Base-by-base conservation (phyloP, 2,797 vertebrate species). In the Hylomyscus alleni region DNA sequence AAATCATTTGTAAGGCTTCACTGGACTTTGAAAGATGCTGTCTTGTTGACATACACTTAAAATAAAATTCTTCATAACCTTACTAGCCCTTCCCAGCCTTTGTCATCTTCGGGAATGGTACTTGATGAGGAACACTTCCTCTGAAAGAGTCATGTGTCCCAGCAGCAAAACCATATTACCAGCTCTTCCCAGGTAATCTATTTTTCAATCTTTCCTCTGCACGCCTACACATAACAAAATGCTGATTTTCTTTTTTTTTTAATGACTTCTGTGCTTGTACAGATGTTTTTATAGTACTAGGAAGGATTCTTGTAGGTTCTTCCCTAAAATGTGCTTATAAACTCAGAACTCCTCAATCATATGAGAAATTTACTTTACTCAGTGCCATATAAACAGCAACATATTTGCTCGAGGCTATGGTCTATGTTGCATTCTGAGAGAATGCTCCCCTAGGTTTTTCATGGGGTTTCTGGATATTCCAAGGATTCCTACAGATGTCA, bases 161-260 rank as follows among this genome's bases (percentile, higher is more conserved):
- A 83, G 62, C 44, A 81, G 89, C 58, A 94, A 62, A 95, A 90
- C 67, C 3, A 0, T 22, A 87, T 94, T 60, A 54, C 20, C 20
- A 52, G 58, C 44, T 17, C 72, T 37, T 89, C 40, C 73, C 13
- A 0, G 52, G 75, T 85, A 85, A 95, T 95, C 37, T 91, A 62
- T 87, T 93, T 97, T 97, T 93, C 76, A 83, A 67, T 95, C 56
- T 96, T 87, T 89, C 26, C n/a, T 40, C 34, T 81, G 56, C 40
- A 60, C 34, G 77, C n/a, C 67, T 92, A 77, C 91, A 88, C 24
- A 96, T n/a, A 95, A 1, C 78, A n/a, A 94, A 96, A 44, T 34
- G 50, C 88, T 76, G 73, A 87, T 88, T 97, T 96, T 78, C 54
- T n/a, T 20, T 73, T 65, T 34, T 56, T 90, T 95, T 80, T 40